These are phyloP conservation scores for Girardia tigrina DNA, from an alignment of 2,888 invertebrate species.

Conservation along the genomic window DNA sequence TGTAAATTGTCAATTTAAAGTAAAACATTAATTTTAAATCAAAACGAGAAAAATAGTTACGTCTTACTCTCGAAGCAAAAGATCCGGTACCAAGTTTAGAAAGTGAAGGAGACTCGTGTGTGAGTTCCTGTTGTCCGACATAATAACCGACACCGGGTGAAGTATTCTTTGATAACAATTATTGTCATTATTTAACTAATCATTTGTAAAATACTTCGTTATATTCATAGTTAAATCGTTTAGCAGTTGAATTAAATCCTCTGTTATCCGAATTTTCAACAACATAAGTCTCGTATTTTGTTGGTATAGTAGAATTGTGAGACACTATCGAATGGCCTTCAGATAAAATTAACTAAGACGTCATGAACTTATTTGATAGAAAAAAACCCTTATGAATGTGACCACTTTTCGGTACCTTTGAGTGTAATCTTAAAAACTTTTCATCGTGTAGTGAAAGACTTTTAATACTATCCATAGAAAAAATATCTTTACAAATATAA, in stretches of 20 bases:
- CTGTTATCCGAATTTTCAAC: not conserved
- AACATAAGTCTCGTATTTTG: constrained; percentile 4
- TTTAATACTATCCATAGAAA: constrained; percentile 17
- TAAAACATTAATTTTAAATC: no score
- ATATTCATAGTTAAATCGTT: not conserved
- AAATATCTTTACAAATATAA: no score
- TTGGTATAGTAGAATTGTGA: not conserved
- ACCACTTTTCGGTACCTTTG: not conserved
- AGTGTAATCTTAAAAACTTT: constrained; percentile 13
- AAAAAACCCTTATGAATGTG: not conserved
- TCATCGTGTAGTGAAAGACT: not conserved
- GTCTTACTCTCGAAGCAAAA: constrained; percentile 1
- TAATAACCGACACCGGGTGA: not conserved
- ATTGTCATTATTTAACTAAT: not conserved
- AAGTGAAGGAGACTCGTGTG: not conserved
- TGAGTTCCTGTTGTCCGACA: not conserved
- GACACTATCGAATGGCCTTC: not conserved
- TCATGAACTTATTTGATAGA: not conserved
- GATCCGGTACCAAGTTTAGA: not conserved
- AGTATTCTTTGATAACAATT: not conserved
- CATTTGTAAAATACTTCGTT: not conserved
- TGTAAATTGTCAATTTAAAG: no score
- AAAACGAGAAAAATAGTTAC: no score
- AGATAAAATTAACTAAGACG: not conserved
- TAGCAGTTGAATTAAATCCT: not conserved